Base-by-base conservation (phyloP, 2,113 vertebrate species). In the Pluvialis apricaria region DNA sequence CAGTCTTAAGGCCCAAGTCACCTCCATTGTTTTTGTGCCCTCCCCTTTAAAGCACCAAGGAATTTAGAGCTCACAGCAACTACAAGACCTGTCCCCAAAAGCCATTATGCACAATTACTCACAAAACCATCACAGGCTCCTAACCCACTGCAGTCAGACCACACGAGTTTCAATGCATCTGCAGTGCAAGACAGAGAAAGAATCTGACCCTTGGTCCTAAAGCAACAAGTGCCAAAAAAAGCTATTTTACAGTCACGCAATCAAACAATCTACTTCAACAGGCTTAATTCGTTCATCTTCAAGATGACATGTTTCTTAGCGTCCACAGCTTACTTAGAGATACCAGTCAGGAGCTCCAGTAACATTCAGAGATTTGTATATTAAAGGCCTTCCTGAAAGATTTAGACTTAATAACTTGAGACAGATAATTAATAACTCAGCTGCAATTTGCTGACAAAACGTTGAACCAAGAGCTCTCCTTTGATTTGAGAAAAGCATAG, bases 341-440 rank as follows among this genome's bases (percentile, higher is more conserved):
- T 61, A 68, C 38, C 75, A 49, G 20, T 58, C 82, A 91, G 72
- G 15, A 94, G 34, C 44, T 60, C 47, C 82, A 95, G 25, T 38
- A 70, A 93, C 26, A 81, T 64, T 83, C 82, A 84, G 62, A 68
- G 71, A 87, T 89, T 93, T 97, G 90, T 83, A 84, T 62, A 93
- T 62, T 73, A 95, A 97, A 97, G 19, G 71, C 82, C 87, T 96
- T 87, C 64, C 79, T 73, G 80, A 61, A 86, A 93, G 94, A 94
- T 91, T 97, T 95, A 94, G 57, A 92, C 89, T 96, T 90, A 96
- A 90, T 81, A 96, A 92, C 85, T 71, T 71, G 65, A 94, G 92
- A 92, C 40, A 88, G 85, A 80, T 73, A 91, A 95, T 96, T 94
- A 97, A 94, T 94, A 97, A 95, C 86, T 93, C 58, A 34, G 57